Evolutionary conservation across 2,888 invertebrate species (phyloP).

Genomic region (Subacronicta megacephala): DNA sequence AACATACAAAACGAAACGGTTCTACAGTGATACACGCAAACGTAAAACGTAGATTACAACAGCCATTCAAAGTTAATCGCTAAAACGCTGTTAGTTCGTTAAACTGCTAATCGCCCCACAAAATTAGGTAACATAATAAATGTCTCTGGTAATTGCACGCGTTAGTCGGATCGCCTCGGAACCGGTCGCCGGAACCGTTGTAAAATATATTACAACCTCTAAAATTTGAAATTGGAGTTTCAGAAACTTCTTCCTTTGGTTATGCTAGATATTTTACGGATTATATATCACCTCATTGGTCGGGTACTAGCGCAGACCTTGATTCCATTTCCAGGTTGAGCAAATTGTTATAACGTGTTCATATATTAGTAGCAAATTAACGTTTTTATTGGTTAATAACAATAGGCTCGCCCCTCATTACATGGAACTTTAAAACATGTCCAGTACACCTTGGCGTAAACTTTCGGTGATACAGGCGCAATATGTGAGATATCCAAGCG

Average conservation of each 20-base stretch:
- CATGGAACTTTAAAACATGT: no score
- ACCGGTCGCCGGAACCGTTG: conserved; percentile 40
- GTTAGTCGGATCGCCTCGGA: conserved; percentile 52
- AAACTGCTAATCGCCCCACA: conserved; percentile 64
- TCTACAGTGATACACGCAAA: conserved; percentile 52
- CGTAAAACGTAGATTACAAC: conserved; percentile 55
- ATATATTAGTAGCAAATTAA: no score
- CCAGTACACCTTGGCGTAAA: no score
- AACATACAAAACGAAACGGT: conserved; percentile 28
- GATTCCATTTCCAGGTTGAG: no score
- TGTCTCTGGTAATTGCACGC: conserved; percentile 56
- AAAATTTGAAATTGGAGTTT: conserved; percentile 25
- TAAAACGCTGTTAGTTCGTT: conserved; percentile 64
- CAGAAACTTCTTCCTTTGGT: conserved; percentile 15
- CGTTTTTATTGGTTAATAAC: no score
- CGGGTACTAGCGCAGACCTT: no score
- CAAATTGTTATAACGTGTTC: no score
- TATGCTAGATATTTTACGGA: conserved; percentile 5
- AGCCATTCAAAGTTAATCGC: conserved; percentile 60
- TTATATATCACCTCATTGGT: no score
- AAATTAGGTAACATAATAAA: conserved; percentile 68
- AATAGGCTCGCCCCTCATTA: no score
- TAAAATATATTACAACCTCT: conserved; percentile 28
- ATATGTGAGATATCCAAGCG: no score
- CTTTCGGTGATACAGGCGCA: no score